Base-by-base conservation (phyloP, 2,888 invertebrate genomes). In the Coecobrya sp. region DNA sequence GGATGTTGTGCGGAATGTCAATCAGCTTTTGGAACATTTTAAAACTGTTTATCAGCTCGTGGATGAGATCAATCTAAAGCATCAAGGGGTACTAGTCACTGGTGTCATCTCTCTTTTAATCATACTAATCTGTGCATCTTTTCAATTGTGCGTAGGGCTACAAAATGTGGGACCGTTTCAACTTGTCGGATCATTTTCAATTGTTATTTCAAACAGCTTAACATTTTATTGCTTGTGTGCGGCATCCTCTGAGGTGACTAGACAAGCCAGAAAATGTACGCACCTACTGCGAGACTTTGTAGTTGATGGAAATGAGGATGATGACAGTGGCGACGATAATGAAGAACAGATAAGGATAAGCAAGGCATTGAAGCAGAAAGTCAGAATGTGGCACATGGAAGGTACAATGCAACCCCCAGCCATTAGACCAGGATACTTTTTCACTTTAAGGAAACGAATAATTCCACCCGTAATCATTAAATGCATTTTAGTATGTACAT, bases 361-460 rank as follows among this genome's bases (percentile, higher is more conserved):
- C 22, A 73, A 36, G 55, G 86, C 49, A n/a, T 62, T 87, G 45
- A 59, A 65, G n/a, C 45, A 62, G n/a, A 79, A 79, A n/a, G 79
- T 87, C 1, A 25, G 59, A 30, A 87, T 87, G 87, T 87, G 87
- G 87, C 87, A 87, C 27, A 42, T 87, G 87, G 87, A 87, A 65
- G 87, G 87, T 11, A 87, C 87, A 0, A 62, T 87, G 42, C 62
- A 87, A 62, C 87, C 87, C n/a, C 87, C 87, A n/a, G n/a, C 62
- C 0, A 79, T 87, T 42, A 87, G 87, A n/a, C 87, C 87, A 27
- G 87, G 87, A 25, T 79, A 87, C 45, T 87, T 87, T 45, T 87
- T 87, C 27, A 87, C 79, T 19, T 22, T 87, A 11, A 49, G 79
- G 49, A 42, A 19, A 19, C 45, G 65, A 10, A 42, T 79, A 11